These are phyloP conservation scores for Acholoe squamosa DNA, from an alignment of 2,888 invertebrate species.

Conservation along the genomic window DNA sequence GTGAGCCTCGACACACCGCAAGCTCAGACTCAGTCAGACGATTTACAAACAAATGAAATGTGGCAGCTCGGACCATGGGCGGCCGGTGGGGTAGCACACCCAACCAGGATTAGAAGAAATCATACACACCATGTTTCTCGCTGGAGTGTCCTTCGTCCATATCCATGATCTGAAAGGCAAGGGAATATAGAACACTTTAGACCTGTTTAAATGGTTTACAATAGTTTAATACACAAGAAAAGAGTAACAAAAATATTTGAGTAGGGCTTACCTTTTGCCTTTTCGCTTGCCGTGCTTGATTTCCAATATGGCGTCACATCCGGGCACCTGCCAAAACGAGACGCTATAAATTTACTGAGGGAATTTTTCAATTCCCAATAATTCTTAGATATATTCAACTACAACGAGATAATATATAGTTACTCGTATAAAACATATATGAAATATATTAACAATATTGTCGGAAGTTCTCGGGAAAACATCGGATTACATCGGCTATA, in stretches of 20 bases:
- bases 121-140: conserved; percentile 45
- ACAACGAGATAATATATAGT: too few species aligned
- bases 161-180: conserved; percentile 18
- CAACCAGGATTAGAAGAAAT: background rate
- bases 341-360: background rate
- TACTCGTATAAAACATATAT: too few species aligned
- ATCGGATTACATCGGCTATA: too few species aligned
- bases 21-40: too few species aligned
- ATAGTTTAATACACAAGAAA: too few species aligned
- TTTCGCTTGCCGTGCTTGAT: background rate
- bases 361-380: too few species aligned
- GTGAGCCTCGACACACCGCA: too few species aligned
- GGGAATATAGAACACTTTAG: background rate
- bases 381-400: too few species aligned
- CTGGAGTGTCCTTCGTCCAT: conserved; percentile 19
- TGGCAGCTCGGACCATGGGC: background rate
- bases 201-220: too few species aligned
- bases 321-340: background rate
- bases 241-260: background rate
- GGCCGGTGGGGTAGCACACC: background rate
- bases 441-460: too few species aligned
- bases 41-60: background rate
- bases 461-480: too few species aligned
- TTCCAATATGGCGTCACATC: conserved; percentile 62
- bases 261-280: background rate